Evolutionary conservation across 2,888 invertebrate species (phyloP), one percentile per base, ranked within the genome.

Genomic region (Macaria notata): DNA sequence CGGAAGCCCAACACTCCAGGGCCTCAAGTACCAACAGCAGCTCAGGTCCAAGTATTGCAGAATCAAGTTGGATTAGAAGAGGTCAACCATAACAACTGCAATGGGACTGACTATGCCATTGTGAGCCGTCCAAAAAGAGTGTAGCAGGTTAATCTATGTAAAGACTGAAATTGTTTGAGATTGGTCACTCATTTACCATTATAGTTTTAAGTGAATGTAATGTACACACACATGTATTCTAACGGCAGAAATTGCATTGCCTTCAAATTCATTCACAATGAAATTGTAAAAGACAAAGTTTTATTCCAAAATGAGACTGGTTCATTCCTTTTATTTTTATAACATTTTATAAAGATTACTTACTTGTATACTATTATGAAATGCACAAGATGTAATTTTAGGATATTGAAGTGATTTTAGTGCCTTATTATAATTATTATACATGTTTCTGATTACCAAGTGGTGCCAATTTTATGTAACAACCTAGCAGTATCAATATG

Each of bases 41-140:
- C 92, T 46, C 92, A 93, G 73, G 86, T 86, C 8, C 86, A 86
- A 69, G 86, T 79, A n/a, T 74, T 86, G 43, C 90, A 91, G 61
- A 88, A 88, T 56, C 84, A 84, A 73, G 84, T 88, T 44, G 86
- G 83, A 4, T 76, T 91, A 53, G 88, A 90, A 66, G 92, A 92
- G 68, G 89, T 95, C 39, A 93, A 92, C 73, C 95, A 96, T 77
- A 94, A 94, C 74, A 93, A 93, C 70, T 94, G 94, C 69, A 96
- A 96, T 77, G 95, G 96, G 54, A 94, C 94, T 63, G 95, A 95
- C 73, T 97, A 97, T 86, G 96, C 96, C 62, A 93, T 96, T 74
- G 95, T 97, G 56, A 96, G 96, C 79, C 96, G 96, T 85, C 95
- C 96, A 76, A 96, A 96, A 93, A 93, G 95, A 87, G 96, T 96